phyloP scores from a whole-genome alignment of 1,140 invertebrate genomes.

The Bathynomus jamesi region DNA sequence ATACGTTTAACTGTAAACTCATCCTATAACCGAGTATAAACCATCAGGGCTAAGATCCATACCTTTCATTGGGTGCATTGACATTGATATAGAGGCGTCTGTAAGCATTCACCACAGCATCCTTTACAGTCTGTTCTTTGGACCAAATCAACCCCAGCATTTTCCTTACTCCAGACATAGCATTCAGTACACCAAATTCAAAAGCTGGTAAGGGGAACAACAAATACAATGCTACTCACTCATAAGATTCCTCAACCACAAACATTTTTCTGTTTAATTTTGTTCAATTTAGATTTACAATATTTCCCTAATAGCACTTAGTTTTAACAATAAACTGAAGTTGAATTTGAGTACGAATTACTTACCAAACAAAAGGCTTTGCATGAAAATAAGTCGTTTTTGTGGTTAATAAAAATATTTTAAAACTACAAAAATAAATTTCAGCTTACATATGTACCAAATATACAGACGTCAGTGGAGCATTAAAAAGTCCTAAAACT shows the following conservation, averaged over 20 bases:
- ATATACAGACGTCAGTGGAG: too few species aligned
- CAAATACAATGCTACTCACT: not conserved
- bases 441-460: too few species aligned
- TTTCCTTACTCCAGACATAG: slow-evolving; percentile 59
- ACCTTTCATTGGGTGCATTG: slow-evolving; percentile 26
- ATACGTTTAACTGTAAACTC: too few species aligned
- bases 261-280: too few species aligned
- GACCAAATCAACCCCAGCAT: slow-evolving; percentile 70
- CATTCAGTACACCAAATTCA: slow-evolving; percentile 64
- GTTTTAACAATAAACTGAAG: not conserved
- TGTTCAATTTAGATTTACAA: too few species aligned
- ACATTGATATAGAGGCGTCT: slow-evolving; percentile 53
- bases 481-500: too few species aligned
- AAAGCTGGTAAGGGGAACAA: slow-evolving; percentile 56
- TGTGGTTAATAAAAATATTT: not conserved
- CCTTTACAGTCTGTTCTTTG: slow-evolving; percentile 54
- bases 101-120: slow-evolving; percentile 56
- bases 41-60: too few species aligned
- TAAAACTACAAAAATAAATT: too few species aligned
- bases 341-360: not conserved
- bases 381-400: not conserved
- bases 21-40: too few species aligned
- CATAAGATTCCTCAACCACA: not conserved
- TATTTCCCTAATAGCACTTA: too few species aligned
- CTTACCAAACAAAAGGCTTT: not conserved